phyloP scores from a whole-genome alignment of 1,140 invertebrate species.

The Mya arenaria region DNA sequence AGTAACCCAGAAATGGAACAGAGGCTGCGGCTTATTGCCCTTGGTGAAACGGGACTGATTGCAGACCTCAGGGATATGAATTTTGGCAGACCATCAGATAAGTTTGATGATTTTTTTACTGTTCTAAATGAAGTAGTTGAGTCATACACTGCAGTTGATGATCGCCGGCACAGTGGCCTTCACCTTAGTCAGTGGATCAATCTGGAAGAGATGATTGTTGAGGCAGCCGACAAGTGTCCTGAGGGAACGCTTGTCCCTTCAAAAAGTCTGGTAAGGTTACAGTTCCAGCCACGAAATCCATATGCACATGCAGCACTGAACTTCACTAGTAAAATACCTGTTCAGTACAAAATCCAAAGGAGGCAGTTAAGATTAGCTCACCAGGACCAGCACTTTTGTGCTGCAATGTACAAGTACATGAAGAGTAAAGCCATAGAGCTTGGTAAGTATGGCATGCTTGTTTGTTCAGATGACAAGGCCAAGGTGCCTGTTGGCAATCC shows the following conservation, averaged over 20 bases:
- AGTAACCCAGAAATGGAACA: slow-evolving; percentile 17
- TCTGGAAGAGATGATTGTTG: slow-evolving; percentile 26
- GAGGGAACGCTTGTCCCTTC: slow-evolving; percentile 6
- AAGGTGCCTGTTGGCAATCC: slow-evolving; percentile 54
- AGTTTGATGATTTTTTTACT: slow-evolving; percentile 36
- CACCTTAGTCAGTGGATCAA: slow-evolving; percentile 13
- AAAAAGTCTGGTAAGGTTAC: background rate
- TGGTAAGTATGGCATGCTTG: slow-evolving; percentile 6
- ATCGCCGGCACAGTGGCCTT: background rate
- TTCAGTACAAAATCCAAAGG: slow-evolving; percentile 41
- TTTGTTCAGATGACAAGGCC: slow-evolving; percentile 57
- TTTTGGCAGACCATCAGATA: slow-evolving; percentile 20
- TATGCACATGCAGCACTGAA: slow-evolving; percentile 9
- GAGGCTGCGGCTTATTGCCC: background rate
- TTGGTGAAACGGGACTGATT: slow-evolving; percentile 40
- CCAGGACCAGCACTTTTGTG: slow-evolving; percentile 53
- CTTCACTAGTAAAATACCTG: slow-evolving; percentile 14
- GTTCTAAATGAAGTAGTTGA: slow-evolving; percentile 11
- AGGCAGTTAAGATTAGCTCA: slow-evolving; percentile 32
- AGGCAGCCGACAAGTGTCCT: background rate
- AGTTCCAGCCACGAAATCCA: slow-evolving; percentile 30
- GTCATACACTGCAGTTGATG: slow-evolving; percentile 41
- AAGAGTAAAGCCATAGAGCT: slow-evolving; percentile 23
- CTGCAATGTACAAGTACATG: slow-evolving; percentile 50
- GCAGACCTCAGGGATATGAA: slow-evolving; percentile 50